These are phyloP conservation scores for Scarus forsteni DNA, from an alignment of 2,797 vertebrate species.

Conservation along the genomic window DNA sequence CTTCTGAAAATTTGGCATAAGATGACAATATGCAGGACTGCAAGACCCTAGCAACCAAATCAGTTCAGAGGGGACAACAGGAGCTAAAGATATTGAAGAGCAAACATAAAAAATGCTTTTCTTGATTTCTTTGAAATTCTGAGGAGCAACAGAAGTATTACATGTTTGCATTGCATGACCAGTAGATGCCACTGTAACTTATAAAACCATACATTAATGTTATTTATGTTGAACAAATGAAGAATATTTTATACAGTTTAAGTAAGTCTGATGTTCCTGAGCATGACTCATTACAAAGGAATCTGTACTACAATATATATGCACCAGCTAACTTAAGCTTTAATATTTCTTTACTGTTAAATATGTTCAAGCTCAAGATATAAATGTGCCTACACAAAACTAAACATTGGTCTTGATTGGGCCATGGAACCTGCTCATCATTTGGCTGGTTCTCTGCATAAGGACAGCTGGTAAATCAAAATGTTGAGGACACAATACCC, in stretches of 20 bases:
- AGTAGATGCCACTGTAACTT: conserved; percentile 66
- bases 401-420: neutral
- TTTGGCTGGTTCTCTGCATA: neutral
- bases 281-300: conserved; percentile 13
- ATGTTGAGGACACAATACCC: conserved; percentile 12
- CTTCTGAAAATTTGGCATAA: neutral
- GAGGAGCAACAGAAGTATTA: conserved; percentile 30
- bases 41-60: neutral
- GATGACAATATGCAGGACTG: neutral
- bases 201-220: conserved; percentile 8
- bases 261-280: neutral
- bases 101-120: no score
- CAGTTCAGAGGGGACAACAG: neutral
- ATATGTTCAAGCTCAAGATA: conserved; percentile 25
- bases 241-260: neutral
- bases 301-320: conserved; percentile 26
- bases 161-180: conserved; percentile 13
- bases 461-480: neutral
- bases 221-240: conserved; percentile 21
- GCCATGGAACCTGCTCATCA: neutral
- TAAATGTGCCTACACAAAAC: conserved; percentile 1
- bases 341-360: conserved; percentile 17
- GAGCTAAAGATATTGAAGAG: neutral
- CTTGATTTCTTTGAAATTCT: conserved; percentile 10
- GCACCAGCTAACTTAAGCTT: conserved; percentile 55